Base-by-base conservation (phyloP, 2,888 invertebrate species). In the Leptopterna dolabrata region DNA sequence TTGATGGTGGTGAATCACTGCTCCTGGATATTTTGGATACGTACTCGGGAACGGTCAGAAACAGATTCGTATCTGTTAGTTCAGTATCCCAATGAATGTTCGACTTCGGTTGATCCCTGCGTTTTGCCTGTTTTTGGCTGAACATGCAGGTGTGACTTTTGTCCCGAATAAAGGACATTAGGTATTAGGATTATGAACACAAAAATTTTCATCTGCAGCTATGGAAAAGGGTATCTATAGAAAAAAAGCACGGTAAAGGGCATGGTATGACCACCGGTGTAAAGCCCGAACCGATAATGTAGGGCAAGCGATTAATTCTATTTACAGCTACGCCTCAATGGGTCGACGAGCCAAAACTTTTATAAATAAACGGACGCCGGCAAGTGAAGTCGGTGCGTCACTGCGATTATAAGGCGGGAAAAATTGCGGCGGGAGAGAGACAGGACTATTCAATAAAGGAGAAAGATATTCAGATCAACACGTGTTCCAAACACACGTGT, bases 261-360 rank as follows among this genome's bases (percentile, higher is more conserved):
- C 81, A 82, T 19, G 55, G n/a, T n/a, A 30, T 55, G 36, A 82
- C 63, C 45, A 36, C 36, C 63, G 43, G 71, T 43, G 83, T 83
- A 41, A 71, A 83, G 63, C 63, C 24, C 76, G 47, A 47, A 47
- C 73, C 27, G 55, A 85, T 85, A 85, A 85, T 85, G 73, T 85
- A 85, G 85, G 85, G 73, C 85, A 85, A 85, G 76, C 43, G 85
- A 85, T 85, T 85, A 85, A 85, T 85, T 85, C 85, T 85, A 85
- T 85, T 85, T 85, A 85, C 85, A 85, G 85, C 76, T 11, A 85
- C 73, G 73, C 85, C 73, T 85, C 73, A 85, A 85, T 85, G 85
- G 85, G 71, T 85, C 85, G 85, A 76, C 30, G 85, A 85, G 85
- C 85, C 85, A 85, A 85, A 85, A 85, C 76, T 19, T 73, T 85